Evolutionary conservation across 2,797 vertebrate genomes (phyloP), one percentile per base, ranked within the genome.

Genomic region (Intellagama lesueurii): DNA sequence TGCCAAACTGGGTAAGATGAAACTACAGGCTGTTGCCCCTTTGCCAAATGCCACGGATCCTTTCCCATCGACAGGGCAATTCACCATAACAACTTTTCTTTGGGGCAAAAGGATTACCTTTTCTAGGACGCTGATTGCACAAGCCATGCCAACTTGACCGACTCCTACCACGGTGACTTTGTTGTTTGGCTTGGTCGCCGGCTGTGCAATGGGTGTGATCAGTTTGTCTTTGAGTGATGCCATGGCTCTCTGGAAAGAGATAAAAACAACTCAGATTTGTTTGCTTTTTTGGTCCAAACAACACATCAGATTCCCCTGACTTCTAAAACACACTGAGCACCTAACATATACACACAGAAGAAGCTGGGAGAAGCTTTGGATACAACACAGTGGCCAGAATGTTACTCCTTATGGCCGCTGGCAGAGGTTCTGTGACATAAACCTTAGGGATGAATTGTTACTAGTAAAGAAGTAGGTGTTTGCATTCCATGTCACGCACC

Each of bases 141-240:
- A 97, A 0, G 99, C 99, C 99, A 99, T 99, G 82, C 99, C 99
- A 78, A 99, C 99, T 95, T 98, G 98, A 7, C 99, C 99, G 35
- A 99, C 98, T 0, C 99, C 99, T 5, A 99, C 99, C 32, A 99
- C 92, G 0, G 98, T 98, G 94, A 99, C 97, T 96, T 99, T 99
- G 96, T 97, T 99, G 95, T 96, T 98, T 6, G 99, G 98, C 2
- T 89, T 35, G 0, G 95, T 82, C 1, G 94, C 0, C 0, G 76
- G 94, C 3, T 94, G 91, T 0, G 96, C 94, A 64, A 98, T 12
- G 0, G 97, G 92, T 14, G 96, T 97, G 78, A 99, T 98, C 89
- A 99, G 97, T 91, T 99, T 98, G 87, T 99, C 97, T 92, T 98
- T 96, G 16, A 99, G 96, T 0, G 98, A 98, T 2, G 99, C 97